These are phyloP conservation scores for Novumbra hubbsi DNA, from an alignment of 2,797 vertebrate species.

Conservation along the genomic window DNA sequence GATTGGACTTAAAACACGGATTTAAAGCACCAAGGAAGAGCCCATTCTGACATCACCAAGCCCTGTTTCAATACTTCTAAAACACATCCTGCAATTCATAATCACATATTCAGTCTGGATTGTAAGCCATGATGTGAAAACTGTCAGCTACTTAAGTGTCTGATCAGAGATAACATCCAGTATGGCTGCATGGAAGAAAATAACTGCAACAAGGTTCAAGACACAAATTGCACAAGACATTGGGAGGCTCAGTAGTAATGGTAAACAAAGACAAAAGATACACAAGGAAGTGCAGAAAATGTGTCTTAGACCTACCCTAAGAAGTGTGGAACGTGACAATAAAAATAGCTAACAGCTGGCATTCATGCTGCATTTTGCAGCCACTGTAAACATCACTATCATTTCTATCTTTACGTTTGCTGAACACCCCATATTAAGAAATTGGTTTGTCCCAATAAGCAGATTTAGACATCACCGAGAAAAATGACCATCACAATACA, in stretches of 20 bases:
- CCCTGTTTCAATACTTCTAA: constrained; percentile 9
- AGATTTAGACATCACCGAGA: not conserved
- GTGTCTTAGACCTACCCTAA: no score
- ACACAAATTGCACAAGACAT: constrained; percentile 24
- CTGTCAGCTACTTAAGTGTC: not conserved
- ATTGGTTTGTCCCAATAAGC: constrained; percentile 4
- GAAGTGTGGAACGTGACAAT: no score
- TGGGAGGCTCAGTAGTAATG: constrained; percentile 35
- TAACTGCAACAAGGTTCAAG: constrained; percentile 3
- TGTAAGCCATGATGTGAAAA: not conserved
- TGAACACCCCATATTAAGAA: constrained; percentile 20
- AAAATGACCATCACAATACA: constrained; percentile 19
- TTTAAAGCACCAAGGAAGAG: constrained; percentile 44
- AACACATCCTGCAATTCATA: constrained; percentile 16
- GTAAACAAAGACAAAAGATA: not conserved
- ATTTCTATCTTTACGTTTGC: no score
- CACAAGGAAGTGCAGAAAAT: constrained; percentile 16
- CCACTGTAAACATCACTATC: no score
- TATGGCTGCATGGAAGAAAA: constrained; percentile 8
- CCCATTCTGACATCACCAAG: constrained; percentile 20
- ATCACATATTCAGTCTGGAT: not conserved
- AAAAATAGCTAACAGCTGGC: no score
- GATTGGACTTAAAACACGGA: not conserved
- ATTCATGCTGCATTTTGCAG: no score
- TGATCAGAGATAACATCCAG: not conserved